Percentiles rank a stretch among this genome's conserved stretches.
Evolutionary conservation across 2,113 vertebrate species (phyloP).

Genomic region (Syngnathus scovelli): DNA sequence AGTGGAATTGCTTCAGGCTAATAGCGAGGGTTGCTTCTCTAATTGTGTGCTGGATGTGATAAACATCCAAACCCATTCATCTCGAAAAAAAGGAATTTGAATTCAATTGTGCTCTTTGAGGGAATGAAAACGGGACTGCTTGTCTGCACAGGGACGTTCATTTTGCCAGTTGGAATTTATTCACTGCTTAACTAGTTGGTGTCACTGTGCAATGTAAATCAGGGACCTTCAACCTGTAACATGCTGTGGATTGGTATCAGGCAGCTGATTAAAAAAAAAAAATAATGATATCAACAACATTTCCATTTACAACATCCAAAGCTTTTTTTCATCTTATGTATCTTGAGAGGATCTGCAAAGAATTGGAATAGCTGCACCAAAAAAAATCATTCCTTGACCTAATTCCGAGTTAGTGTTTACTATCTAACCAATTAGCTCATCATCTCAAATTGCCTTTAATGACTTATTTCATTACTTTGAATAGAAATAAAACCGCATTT

Average conservation of each 20-base stretch:
- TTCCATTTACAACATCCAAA: no score
- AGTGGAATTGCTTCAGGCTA: slow-evolving; percentile 31
- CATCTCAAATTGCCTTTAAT: not conserved
- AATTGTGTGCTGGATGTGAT: slow-evolving; percentile 5
- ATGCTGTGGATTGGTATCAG: not conserved
- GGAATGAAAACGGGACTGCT: not conserved
- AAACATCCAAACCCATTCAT: not conserved
- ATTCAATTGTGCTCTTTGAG: slow-evolving; percentile 8
- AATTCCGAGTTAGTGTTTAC: not conserved
- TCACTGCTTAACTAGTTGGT: not conserved
- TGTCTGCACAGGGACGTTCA: not conserved
- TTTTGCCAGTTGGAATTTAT: slow-evolving; percentile 1
- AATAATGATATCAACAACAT: not conserved
- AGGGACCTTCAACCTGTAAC: not conserved
- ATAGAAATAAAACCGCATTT: not conserved
- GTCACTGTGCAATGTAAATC: not conserved
- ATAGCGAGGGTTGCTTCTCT: slow-evolving; percentile 17
- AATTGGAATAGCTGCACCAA: no score
- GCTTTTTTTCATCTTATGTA: no score
- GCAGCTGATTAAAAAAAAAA: not conserved
- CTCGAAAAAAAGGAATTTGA: slow-evolving; percentile 2
- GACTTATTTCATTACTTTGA: not conserved
- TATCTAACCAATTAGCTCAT: not conserved
- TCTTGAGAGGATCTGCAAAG: no score
- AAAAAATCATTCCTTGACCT: not conserved